phyloP scores from a whole-genome alignment of 2,888 invertebrate species.

The Orthosia gothica region DNA sequence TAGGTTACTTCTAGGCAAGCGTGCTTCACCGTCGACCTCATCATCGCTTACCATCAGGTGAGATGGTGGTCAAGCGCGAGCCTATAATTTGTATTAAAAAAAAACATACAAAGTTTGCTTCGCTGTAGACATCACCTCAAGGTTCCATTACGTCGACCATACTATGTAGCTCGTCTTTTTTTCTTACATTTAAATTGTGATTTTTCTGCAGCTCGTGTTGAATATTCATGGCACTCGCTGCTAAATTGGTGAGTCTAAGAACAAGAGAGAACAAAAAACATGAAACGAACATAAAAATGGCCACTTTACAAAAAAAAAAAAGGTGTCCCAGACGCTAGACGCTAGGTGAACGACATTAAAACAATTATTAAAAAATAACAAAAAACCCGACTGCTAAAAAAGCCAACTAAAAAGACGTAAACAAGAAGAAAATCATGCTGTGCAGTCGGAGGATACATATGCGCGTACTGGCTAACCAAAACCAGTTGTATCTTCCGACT shows the following conservation, averaged over 20 bases:
- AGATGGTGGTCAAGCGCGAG: too few relatives aligned
- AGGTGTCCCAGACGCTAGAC: slow-evolving; percentile 48
- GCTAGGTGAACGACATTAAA: slow-evolving; percentile 52
- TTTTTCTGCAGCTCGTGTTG: slow-evolving; percentile 40
- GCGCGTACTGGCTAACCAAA: too few relatives aligned
- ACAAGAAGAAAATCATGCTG: too few relatives aligned
- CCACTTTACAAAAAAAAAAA: slow-evolving; percentile 34
- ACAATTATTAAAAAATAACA: too few relatives aligned
- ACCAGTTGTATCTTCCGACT: too few relatives aligned
- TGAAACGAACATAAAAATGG: slow-evolving; percentile 37
- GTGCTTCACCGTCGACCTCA: too few relatives aligned
- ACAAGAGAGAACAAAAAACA: slow-evolving; percentile 41
- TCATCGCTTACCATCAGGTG: too few relatives aligned
- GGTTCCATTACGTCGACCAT: slow-evolving; percentile 12
- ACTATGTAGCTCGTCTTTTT: background rate
- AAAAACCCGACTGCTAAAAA: too few relatives aligned
- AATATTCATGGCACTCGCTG: slow-evolving; percentile 51
- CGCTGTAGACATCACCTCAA: slow-evolving; percentile 15
- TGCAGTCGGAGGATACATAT: too few relatives aligned
- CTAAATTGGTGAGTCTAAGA: slow-evolving; percentile 45
- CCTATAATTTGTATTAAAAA: too few relatives aligned
- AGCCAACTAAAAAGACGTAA: too few relatives aligned
- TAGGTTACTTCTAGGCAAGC: too few relatives aligned
- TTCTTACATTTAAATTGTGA: slow-evolving; percentile 41
- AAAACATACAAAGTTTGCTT: slow-evolving; percentile 20